Conservation (phyloP, 2,113 vertebrate species). For the Macheiramphus alcinus region DNA sequence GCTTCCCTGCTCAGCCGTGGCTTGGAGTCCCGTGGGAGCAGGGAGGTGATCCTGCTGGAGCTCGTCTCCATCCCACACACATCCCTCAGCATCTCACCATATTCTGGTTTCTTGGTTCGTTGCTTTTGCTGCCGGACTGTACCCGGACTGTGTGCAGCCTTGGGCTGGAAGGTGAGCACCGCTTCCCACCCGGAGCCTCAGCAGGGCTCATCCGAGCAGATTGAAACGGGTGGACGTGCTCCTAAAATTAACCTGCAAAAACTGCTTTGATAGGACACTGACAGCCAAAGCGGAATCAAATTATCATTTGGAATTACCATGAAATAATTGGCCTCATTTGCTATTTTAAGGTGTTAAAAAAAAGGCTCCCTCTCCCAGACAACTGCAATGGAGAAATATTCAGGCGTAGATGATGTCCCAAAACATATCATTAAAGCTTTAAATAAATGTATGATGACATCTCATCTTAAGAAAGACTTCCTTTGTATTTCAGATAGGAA, state of each 20-base stretch:
- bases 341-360: conserved; percentile 8
- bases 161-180: background rate
- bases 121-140: background rate
- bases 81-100: background rate
- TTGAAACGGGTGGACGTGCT: background rate
- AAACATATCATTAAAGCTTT: conserved; percentile 52
- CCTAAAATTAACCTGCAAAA: conserved; percentile 42
- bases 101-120: background rate
- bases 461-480: background rate
- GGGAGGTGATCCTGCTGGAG: background rate
- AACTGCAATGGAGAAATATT: conserved; percentile 13
- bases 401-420: background rate
- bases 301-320: background rate
- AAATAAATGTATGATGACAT: conserved; percentile 40
- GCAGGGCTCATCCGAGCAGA: background rate
- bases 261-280: background rate
- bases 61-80: background rate
- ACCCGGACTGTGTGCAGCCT: fast-evolving
- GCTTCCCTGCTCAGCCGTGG: background rate
- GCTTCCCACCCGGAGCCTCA: fast-evolving
- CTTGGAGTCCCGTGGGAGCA: background rate
- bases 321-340: conserved; percentile 48
- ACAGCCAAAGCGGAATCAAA: background rate
- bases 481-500: background rate
- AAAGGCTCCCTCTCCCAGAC: background rate